Base-by-base conservation (phyloP, 1,140 invertebrate species). In the Plutomurus gul region DNA sequence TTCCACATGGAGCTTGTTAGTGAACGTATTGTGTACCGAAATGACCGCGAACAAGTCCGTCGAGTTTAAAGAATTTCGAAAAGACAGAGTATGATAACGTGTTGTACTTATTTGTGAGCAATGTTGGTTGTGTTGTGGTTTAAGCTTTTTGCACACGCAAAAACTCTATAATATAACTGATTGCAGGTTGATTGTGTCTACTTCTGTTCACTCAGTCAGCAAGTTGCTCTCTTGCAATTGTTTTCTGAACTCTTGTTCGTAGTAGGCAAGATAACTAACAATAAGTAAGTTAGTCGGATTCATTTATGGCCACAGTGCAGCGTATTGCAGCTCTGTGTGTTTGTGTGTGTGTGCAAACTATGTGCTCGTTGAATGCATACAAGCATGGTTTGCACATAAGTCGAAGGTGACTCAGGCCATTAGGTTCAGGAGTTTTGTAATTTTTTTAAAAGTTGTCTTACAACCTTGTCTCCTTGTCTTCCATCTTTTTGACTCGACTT, bases 121-220 rank as follows among this genome's bases (percentile, higher is more conserved):
- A 43, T 43, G 56, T 65, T 65, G 56, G 56, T 65, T 65, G 56
- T 65, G 27, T 65, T 65, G 56, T 65, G 56, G 56, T 65, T 65
- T 16, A 65, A 65, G 56, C 30, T 36, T 65, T 65, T 65, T 65
- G 56, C 56, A 65, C 56, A 65, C 56, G 56, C 56, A 65, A 65
- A 65, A 33, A 16, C 56, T 33, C 56, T 65, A 43, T n/a, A n/a
- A n/a, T 43, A 65, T 65, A 65, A 65, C 56, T 33, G 56, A 65
- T 65, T 65, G 56, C 56, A 30, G 56, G 27, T 65, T 33, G 56
- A 65, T 65, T 65, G 56, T 65, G 56, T 65, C 56, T 18, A 65
- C 56, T 5, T 30, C 1, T 30, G 18, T 65, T 65, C 56, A 65
- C 56, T 65, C 56, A 65, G 25, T 56, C 22, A 56, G 11, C 47